These are phyloP conservation scores for Pelusios castaneus DNA, from an alignment of 2,113 vertebrate genomes.

Conservation along the genomic window DNA sequence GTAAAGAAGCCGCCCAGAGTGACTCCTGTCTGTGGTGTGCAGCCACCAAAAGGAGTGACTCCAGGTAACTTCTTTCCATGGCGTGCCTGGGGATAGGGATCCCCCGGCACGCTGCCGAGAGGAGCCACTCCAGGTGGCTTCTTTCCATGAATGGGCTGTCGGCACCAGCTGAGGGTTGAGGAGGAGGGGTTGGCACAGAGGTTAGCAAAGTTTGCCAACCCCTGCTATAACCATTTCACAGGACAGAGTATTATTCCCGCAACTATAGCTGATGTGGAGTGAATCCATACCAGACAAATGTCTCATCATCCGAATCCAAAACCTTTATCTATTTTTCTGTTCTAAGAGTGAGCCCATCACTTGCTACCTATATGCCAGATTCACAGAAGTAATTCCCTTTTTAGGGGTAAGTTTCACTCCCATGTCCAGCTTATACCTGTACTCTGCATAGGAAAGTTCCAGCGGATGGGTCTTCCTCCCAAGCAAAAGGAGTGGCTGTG, in stretches of 20 bases:
- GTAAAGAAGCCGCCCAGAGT: no score
- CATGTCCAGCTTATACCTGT: not conserved
- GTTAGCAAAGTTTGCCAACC: no score
- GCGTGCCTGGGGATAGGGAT: no score
- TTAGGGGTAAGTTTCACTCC: not conserved
- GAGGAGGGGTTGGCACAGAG: no score
- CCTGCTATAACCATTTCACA: not conserved
- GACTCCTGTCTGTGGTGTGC: no score
- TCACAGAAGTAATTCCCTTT: not conserved
- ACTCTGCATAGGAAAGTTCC: not conserved
- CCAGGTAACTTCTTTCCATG: no score
- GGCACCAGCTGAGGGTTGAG: no score
- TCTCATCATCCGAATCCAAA: not conserved
- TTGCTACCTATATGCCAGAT: not conserved
- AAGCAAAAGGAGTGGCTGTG: not conserved
- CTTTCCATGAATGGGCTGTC: no score
- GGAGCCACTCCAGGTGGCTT: no score
- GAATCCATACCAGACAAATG: not conserved
- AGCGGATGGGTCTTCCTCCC: not conserved
- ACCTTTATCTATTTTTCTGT: not conserved
- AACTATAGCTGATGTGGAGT: not conserved
- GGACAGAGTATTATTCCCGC: not conserved
- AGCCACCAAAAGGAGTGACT: no score
- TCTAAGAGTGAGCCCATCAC: not conserved
- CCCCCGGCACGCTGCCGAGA: no score